Percentiles rank a stretch among this genome's conserved stretches.
Conservation (phyloP, 2,797 vertebrate genomes). For the Takifugu rubripes region DNA sequence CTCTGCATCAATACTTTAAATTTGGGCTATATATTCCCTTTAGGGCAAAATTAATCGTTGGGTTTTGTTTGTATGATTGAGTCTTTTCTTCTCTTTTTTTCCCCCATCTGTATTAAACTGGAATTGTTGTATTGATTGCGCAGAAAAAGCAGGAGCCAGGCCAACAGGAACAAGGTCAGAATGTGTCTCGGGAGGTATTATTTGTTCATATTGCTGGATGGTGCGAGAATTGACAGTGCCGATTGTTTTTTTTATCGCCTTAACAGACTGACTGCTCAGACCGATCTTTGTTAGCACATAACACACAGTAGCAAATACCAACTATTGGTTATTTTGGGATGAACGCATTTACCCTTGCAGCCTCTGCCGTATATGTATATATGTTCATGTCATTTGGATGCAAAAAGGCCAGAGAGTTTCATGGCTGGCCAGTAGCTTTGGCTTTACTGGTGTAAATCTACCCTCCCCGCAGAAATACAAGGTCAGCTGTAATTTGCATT, state of each 20-base stretch:
- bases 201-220: not conserved
- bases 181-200: not conserved
- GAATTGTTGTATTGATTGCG: too few species aligned
- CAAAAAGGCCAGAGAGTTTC: not conserved
- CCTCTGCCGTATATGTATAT: too few species aligned
- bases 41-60: not conserved
- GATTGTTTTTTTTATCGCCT: not conserved
- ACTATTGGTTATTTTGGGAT: not conserved
- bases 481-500: conserved; percentile 22
- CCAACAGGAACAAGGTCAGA: not conserved
- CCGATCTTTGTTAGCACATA: not conserved
- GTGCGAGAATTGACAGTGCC: not conserved
- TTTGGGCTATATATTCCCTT: not conserved
- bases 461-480: conserved; percentile 4
- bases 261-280: not conserved
- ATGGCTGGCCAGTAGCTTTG: not conserved
- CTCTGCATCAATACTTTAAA: not conserved
- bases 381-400: too few species aligned
- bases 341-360: not conserved
- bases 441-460: conserved; percentile 1
- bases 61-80: not conserved
- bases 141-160: not conserved
- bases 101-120: too few species aligned
- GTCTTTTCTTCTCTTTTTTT: too few species aligned
- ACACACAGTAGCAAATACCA: not conserved